Evolutionary conservation across 2,797 vertebrate genomes (phyloP), one percentile per base, ranked within the genome.

Genomic region (Schizothorax lantsangensis): DNA sequence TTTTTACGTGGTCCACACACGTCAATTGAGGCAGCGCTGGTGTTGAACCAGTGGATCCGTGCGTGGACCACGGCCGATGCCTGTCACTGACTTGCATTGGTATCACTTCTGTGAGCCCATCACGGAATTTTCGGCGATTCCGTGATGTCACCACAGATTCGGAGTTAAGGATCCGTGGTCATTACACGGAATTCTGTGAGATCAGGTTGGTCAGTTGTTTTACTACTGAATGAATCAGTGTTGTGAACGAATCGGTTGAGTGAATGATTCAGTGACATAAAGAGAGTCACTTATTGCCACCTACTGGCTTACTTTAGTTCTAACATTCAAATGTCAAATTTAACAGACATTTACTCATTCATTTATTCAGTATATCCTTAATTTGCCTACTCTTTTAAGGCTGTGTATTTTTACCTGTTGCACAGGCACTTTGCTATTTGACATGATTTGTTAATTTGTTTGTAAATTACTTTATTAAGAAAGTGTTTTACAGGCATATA

Each of bases 381-480:
- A 49, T 7, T 33, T 30, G 8, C 33, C 8, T 36, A 68, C 15
- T 36, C 15, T 36, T 68, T 43, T 40, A 69, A 69, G 33, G 36
- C 68, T 73, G 71, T 73, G 40, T 73, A 73, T 73, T 45, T 14
- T n/a, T 43, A 26, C 69, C 69, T 72, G 12, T 73, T 26, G 69
- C 15, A 15, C 23, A n/a, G 40, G n/a, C 14, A 45, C 40, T 72
- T 45, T 45, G 40, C 40, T 73, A 73, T 73, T 45, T 73, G 40
- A 45, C 40, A 73, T 45, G 0, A 26, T 8, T 73, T 73, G 71
- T 26, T 45, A 1, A 73, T 6, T 14, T 72, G 40, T 14, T 45
- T 47, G 14, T 74, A 74, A 47, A 73, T 17, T 2, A 30, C 43
- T 26, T 30, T 9, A 74, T 26, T 74, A 49, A 17, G 7, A 47